These are phyloP conservation scores for Xiphophorus maculatus DNA, from an alignment of 2,113 vertebrate genomes.

Conservation along the genomic window DNA sequence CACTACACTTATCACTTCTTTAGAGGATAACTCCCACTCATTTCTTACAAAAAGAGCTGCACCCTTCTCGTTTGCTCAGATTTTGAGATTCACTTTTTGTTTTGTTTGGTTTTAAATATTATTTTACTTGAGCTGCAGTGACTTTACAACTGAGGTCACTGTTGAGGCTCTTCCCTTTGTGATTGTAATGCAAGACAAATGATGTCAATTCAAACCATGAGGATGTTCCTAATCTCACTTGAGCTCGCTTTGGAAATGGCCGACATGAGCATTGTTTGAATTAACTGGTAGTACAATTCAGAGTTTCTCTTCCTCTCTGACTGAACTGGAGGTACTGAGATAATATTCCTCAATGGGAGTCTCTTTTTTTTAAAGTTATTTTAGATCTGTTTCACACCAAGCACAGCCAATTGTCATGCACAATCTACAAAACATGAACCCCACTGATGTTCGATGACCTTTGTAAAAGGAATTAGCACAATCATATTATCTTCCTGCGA, in stretches of 20 bases:
- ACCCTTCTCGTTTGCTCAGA: constrained; percentile 50
- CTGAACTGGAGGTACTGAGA: not conserved
- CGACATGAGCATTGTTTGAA: constrained; percentile 45
- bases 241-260: constrained; percentile 54
- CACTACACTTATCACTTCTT: constrained; percentile 24
- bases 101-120: not conserved
- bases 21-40: constrained; percentile 8
- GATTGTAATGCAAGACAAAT: constrained; percentile 66
- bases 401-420: constrained; percentile 14
- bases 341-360: not conserved
- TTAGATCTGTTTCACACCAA: constrained; percentile 15
- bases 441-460: constrained; percentile 4
- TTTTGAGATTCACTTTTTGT: not conserved
- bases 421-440: constrained; percentile 22
- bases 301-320: constrained; percentile 9
- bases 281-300: constrained; percentile 28
- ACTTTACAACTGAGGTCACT: constrained; percentile 25
- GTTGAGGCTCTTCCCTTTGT: constrained; percentile 36
- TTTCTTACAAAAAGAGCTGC: constrained; percentile 24
- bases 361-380: not conserved
- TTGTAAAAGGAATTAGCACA: constrained; percentile 44
- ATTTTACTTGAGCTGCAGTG: constrained; percentile 41
- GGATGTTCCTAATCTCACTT: constrained; percentile 32
- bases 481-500: constrained; percentile 39
- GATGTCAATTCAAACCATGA: constrained; percentile 41